These are phyloP conservation scores for Sinopyrophorus schimmeli DNA, from an alignment of 2,888 invertebrate species.

Conservation along the genomic window DNA sequence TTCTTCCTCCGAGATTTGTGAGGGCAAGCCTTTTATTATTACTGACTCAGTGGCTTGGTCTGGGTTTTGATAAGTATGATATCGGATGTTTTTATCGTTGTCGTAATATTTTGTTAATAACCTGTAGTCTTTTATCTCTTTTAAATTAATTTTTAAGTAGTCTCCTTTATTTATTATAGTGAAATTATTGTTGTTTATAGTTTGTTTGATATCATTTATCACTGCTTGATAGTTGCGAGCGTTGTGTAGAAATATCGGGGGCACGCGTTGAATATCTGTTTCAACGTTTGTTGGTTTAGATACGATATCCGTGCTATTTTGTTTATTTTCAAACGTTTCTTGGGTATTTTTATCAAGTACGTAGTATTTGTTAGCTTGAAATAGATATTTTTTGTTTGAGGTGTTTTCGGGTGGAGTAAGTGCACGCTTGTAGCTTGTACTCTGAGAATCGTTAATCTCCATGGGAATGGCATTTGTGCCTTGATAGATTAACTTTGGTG, in stretches of 20 bases:
- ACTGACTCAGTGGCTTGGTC: neutral
- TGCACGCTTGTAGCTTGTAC: neutral
- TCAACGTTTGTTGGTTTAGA: too few species aligned
- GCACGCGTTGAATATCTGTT: too few species aligned
- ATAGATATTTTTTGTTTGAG: neutral
- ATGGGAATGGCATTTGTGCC: constrained; percentile 1
- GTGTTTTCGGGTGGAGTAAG: constrained; percentile 1
- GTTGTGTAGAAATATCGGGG: constrained; percentile 2
- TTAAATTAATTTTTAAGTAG: constrained; percentile 4
- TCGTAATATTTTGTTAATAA: neutral
- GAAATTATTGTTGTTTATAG: neutral
- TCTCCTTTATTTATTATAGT: constrained; percentile 3
- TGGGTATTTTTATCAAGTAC: neutral
- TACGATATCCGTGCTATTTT: too few species aligned
- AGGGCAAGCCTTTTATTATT: constrained; percentile 2
- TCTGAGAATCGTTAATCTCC: constrained; percentile 1
- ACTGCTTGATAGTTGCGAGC: constrained; percentile 2
- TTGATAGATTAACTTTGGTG: constrained; percentile 1
- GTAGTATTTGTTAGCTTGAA: constrained; percentile 6
- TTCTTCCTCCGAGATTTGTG: constrained; percentile 1
- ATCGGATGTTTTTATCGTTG: neutral
- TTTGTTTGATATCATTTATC: constrained; percentile 3
- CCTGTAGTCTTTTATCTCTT: neutral
- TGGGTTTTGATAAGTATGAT: constrained; percentile 1
- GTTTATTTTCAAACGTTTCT: neutral